A percentile compares a stretch with the other conserved stretches of the same genome.
Evolutionary conservation across 2,797 vertebrate species (phyloP).

Genomic region (Lacerta agilis): DNA sequence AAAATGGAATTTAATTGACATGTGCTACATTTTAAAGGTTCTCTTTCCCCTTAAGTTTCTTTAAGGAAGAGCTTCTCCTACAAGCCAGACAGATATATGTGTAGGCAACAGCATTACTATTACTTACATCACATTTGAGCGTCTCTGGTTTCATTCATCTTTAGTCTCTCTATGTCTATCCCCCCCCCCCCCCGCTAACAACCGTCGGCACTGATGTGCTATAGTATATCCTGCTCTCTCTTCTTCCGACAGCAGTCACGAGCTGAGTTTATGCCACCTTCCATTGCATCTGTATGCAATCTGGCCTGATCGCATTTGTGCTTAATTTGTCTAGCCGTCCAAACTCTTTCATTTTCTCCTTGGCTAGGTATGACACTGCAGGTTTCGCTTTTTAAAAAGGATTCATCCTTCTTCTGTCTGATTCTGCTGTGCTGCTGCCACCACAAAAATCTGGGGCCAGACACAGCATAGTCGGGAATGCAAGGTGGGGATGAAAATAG

Average conservation of each 20-base stretch:
- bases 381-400: too few species aligned
- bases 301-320: too few species aligned
- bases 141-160: slow-evolving; percentile 2
- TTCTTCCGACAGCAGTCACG: neutral
- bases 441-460: too few species aligned
- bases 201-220: neutral
- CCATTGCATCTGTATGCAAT: neutral
- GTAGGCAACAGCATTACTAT: neutral
- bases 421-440: too few species aligned
- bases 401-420: too few species aligned
- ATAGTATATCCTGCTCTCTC: neutral
- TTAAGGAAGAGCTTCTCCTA: slow-evolving; percentile 19
- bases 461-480: too few species aligned
- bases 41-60: slow-evolving; percentile 21
- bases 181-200: neutral
- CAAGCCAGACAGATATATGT: neutral
- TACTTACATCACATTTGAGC: slow-evolving; percentile 3
- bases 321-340: too few species aligned
- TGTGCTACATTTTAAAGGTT: slow-evolving; percentile 35
- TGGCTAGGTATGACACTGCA: too few species aligned
- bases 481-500: too few species aligned
- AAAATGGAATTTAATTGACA: slow-evolving; percentile 50
- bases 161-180: neutral
- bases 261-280: neutral
- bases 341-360: too few species aligned